Conservation (phyloP, 2,797 vertebrate species). For the Percopsis omiscomaycus region DNA sequence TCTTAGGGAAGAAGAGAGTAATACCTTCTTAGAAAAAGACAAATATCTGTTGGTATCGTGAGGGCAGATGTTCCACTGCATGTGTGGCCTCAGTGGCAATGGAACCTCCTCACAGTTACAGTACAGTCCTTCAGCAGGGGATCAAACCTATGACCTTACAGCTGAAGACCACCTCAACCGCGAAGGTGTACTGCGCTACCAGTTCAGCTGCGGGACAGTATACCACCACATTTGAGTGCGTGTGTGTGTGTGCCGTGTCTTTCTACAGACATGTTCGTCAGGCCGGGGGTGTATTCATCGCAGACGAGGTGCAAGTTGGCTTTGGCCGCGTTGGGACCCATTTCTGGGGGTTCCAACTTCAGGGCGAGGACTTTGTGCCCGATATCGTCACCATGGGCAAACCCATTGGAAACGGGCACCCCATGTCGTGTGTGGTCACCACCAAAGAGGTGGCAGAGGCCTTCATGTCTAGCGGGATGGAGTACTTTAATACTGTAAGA, state of each 20-base stretch:
- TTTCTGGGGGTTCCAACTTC: slow-evolving; percentile 96
- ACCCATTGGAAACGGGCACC: slow-evolving; percentile 96
- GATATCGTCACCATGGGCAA: slow-evolving; percentile 99
- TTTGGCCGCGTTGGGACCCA: slow-evolving; percentile 91
- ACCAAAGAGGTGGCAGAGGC: slow-evolving; percentile 89
- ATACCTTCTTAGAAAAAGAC: no score
- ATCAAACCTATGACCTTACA: no score
- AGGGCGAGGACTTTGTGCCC: slow-evolving; percentile 90
- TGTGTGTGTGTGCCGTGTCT: background rate
- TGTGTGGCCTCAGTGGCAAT: no score
- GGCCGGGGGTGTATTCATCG: slow-evolving; percentile 89
- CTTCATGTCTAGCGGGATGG: slow-evolving; percentile 87
- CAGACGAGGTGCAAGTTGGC: slow-evolving; percentile 97
- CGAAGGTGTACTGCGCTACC: no score
- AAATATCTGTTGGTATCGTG: no score
- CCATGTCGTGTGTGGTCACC: slow-evolving; percentile 96
- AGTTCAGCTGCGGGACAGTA: no score
- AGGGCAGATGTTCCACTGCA: no score
- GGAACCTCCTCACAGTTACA: no score
- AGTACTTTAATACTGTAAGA: slow-evolving; percentile 97
- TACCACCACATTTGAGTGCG: background rate
- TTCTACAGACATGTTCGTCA: slow-evolving; percentile 80
- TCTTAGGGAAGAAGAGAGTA: no score
- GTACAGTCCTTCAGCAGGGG: no score
- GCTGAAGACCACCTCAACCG: no score